Base-by-base conservation (phyloP, 1,140 invertebrate species). In the Platorchestia sp. region DNA sequence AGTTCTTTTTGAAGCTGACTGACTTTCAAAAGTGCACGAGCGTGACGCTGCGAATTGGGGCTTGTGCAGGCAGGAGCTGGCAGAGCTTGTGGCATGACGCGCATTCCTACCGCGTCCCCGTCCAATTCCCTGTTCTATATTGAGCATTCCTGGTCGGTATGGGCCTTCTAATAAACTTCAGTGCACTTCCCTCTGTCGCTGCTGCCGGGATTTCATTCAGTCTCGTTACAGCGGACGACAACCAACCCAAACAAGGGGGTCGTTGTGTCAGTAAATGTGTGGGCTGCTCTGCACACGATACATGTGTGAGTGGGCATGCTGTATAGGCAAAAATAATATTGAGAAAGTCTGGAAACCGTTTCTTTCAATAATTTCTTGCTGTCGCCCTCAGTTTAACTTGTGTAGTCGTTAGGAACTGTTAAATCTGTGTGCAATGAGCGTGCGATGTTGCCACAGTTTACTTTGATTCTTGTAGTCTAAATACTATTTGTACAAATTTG, bases 91-190 rank as follows among this genome's bases (percentile, higher is more conserved):
- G 87, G 87, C 87, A 43, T 44, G 41, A 45, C 87, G 44, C 87
- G 41, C 87, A 90, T 90, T 90, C 87, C 87, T 90, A 10, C 87
- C 41, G 87, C 87, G 87, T 90, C 87, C 87, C 41, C 87, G 87
- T 90, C 87, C 87, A 42, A 90, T 90, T 90, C 87, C 87, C 87
- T 90, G 87, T 90, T 90, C 87, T 90, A 90, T 90, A 90, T 90
- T 90, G 87, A 90, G 87, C 87, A 90, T 90, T 90, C 87, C 87
- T 90, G 87, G 87, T 90, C 87, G 87, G 87, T 41, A 90, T 44
- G 44, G 87, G 5, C 87, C 87, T 90, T 90, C 87, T 90, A 90
- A 90, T 90, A 90, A 90, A 90, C 87, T 90, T 90, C 87, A 90
- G 41, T 90, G 87, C 44, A 90, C 44, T 90, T 90, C 87, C 41